Evolutionary conservation across 2,797 vertebrate genomes (phyloP), one percentile per base, ranked within the genome.

Genomic region (Hoplostethus atlanticus): DNA sequence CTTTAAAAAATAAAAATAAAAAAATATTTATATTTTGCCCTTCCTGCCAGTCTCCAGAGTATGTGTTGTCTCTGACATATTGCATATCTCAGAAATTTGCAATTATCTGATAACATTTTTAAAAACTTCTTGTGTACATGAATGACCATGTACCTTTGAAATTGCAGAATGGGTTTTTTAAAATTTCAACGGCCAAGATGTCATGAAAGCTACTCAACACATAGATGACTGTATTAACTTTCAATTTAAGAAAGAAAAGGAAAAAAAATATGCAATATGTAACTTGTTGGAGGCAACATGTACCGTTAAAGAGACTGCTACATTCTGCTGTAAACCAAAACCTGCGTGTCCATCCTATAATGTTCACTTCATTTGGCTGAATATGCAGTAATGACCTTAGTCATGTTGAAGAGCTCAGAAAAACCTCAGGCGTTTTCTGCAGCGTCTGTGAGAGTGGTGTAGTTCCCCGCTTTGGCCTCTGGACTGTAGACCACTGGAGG

Each of bases 391-490:
- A 11, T 38, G 21, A 75, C 44, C 15, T 47, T 31, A 12, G 5
- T 25, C 12, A 30, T 2, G 30, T 52, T 36, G n/a, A 30, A 52
- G 13, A 40, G 56, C 28, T 11, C 9, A 17, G 28, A 34, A 31
- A 5, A 11, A 12, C 25, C 16, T 89, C 84, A 91, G 47, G 54
- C 50, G 61, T 56, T 5, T 0, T 82, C 80, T 6, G 47, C 56
- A n/a, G 64, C 2, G 0, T 90, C 81, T 68, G 34, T 1, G 0
- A 88, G 81, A 9, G 16, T 12, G 4, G 38, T 38, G 68, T 89
- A 89, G 77, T 86, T 87, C 12, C 87, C 88, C 6, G 77, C 68
- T 72, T 89, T 87, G 2, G 84, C 83, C 34, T 89, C 71, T 11
- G 58, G 8, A 31, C 76, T 89, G 84, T 88, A 90, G 42, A 68